Conservation (phyloP, 2,113 vertebrate species). For the Eulemur rufifrons region DNA sequence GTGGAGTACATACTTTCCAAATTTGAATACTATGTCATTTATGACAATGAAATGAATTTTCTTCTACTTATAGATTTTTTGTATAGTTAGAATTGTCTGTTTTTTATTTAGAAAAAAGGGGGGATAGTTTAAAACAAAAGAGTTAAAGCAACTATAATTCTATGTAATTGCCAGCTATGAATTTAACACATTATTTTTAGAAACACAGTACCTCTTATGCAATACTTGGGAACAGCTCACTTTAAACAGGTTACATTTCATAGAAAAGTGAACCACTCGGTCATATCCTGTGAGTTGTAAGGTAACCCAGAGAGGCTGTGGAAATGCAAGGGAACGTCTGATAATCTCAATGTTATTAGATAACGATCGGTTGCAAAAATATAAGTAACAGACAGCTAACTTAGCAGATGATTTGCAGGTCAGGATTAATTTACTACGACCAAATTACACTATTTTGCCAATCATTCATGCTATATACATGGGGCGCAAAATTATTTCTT, state of each 20-base stretch:
- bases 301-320: neutral
- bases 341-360: neutral
- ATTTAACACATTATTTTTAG: neutral
- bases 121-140: neutral
- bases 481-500: neutral
- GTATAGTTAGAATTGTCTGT: neutral
- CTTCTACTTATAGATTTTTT: neutral
- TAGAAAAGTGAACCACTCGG: neutral
- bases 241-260: neutral
- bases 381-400: neutral
- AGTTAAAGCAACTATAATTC: neutral
- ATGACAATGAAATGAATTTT: neutral
- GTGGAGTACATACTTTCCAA: neutral
- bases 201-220: neutral
- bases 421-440: neutral
- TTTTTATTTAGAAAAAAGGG: neutral
- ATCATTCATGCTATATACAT: neutral
- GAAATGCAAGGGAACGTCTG: neutral
- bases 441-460: neutral
- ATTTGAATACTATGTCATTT: neutral
- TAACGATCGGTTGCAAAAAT: neutral
- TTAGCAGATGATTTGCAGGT: neutral
- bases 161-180: neutral
- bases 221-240: neutral
- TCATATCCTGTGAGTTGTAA: neutral